A percentile compares a stretch with the other conserved stretches of the same genome.
Evolutionary conservation across 2,797 vertebrate genomes (phyloP).

Genomic region (Sphaeramia orbicularis): DNA sequence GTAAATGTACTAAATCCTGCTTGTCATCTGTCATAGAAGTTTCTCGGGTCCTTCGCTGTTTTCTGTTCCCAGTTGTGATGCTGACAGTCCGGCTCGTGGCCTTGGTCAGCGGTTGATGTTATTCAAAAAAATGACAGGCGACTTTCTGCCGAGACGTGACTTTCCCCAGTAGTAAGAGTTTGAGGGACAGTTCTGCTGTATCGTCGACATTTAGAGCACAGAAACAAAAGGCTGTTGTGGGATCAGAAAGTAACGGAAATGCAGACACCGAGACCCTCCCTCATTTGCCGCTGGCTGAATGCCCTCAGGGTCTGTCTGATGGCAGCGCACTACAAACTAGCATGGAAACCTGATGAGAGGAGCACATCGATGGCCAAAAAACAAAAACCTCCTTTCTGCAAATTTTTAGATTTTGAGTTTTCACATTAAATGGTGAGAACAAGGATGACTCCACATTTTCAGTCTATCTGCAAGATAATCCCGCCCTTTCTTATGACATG

Average conservation of each 20-base stretch:
- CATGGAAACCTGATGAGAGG: conserved; percentile 9
- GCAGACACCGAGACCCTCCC: conserved; percentile 38
- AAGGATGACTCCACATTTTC: no score
- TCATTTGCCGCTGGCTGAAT: conserved; percentile 39
- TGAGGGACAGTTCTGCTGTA: conserved; percentile 41
- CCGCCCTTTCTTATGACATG: no score
- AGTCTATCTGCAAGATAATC: no score
- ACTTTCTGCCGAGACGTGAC: conserved; percentile 32
- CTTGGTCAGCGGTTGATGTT: conserved; percentile 18
- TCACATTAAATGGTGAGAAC: no score
- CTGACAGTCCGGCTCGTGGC: conserved; percentile 10
- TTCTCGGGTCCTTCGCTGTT: not conserved
- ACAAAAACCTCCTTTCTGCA: no score
- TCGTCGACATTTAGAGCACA: conserved; percentile 34
- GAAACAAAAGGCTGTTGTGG: conserved; percentile 33
- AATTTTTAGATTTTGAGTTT: no score
- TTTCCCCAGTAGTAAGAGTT: conserved; percentile 36
- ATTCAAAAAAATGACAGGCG: conserved; percentile 47
- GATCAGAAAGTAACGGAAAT: conserved; percentile 45
- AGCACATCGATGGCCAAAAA: no score
- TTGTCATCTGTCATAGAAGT: no score
- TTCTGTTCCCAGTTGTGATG: no score
- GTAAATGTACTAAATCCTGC: no score
- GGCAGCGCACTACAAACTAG: conserved; percentile 2
- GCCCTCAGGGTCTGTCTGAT: conserved; percentile 37